These are phyloP conservation scores for Thunnus albacares DNA, from an alignment of 2,797 vertebrate species.

Conservation along the genomic window DNA sequence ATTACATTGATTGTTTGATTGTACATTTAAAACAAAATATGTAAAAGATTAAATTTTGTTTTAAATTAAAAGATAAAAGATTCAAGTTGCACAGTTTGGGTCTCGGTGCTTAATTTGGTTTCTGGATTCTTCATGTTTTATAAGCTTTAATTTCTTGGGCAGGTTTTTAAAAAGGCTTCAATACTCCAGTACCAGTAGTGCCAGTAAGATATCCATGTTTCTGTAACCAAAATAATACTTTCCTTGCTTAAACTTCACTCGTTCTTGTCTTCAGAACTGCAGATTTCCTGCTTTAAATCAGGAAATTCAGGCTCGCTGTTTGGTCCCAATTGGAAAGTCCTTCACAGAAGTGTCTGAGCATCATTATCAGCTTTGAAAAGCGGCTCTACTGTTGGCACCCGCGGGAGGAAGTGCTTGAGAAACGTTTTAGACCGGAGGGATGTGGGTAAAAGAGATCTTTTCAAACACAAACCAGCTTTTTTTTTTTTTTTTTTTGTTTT, in stretches of 20 bases:
- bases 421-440: background rate
- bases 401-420: constrained; percentile 7
- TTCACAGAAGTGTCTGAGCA: background rate
- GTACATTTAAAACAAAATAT: constrained; percentile 85
- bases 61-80: constrained; percentile 80
- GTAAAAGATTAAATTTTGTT: constrained; percentile 84
- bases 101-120: background rate
- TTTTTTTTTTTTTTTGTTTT: background rate
- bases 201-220: background rate
- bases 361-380: background rate
- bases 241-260: background rate
- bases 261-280: background rate
- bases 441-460: no score
- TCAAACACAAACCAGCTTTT: constrained; percentile 42
- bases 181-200: background rate
- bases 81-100: constrained; percentile 47
- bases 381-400: constrained; percentile 21
- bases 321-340: no score
- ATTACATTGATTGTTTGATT: constrained; percentile 93
- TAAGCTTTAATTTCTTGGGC: background rate
- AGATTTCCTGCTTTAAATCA: no score
- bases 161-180: no score
- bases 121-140: background rate
- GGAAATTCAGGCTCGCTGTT: no score
- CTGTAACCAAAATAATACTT: background rate